A percentile compares a stretch with the other conserved stretches of the same genome.
Conservation (phyloP, 2,797 vertebrate genomes). For the Lemur catta region DNA sequence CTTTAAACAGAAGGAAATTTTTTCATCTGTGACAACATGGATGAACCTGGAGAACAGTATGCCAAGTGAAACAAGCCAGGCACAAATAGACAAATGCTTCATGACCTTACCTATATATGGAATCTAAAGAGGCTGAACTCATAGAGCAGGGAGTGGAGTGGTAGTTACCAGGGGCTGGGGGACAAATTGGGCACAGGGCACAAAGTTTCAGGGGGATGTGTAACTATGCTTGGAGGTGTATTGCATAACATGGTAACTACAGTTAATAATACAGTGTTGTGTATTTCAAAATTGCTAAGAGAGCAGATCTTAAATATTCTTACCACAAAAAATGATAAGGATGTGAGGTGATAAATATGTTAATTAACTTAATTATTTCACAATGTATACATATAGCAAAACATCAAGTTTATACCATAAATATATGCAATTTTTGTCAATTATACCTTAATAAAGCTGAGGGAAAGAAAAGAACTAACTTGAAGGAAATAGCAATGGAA, state of each 20-base stretch:
- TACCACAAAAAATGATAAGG: background rate
- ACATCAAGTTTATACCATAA: background rate
- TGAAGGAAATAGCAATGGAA: background rate
- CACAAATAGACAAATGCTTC: background rate
- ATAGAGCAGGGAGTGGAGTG: background rate
- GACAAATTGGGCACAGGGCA: background rate
- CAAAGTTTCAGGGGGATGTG: background rate
- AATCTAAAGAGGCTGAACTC: background rate
- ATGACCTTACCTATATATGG: background rate
- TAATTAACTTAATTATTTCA: background rate
- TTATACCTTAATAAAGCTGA: background rate
- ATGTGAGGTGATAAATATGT: background rate
- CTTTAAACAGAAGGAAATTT: background rate
- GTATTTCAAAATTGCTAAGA: background rate
- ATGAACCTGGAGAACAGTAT: background rate
- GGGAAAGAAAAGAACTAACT: background rate
- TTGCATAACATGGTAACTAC: background rate
- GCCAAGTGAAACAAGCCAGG: background rate
- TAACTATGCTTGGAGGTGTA: background rate
- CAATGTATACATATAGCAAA: background rate
- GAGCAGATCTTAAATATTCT: background rate
- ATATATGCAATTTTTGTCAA: background rate
- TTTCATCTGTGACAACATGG: background rate
- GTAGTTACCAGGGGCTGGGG: background rate
- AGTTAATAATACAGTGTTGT: too few species aligned